These are phyloP conservation scores for Lepidurus couesii DNA, from an alignment of 1,140 invertebrate genomes.

Conservation along the genomic window DNA sequence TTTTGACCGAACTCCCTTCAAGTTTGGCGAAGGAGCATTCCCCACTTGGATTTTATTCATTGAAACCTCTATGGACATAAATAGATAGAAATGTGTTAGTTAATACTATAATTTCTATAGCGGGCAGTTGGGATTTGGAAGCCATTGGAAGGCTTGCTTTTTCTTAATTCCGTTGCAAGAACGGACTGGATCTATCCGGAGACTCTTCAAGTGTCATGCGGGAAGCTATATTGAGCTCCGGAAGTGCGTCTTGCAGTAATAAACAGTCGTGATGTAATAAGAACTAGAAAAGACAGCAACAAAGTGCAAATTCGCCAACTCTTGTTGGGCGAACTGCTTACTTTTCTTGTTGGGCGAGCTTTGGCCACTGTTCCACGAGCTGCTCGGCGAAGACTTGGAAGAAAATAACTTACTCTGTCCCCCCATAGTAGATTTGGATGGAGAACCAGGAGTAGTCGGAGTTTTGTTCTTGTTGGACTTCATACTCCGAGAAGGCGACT, in stretches of 20 bases:
- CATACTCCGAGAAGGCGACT: constrained; percentile 1
- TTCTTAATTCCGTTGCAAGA: constrained; percentile 16
- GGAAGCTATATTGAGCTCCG: too few species aligned
- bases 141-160: neutral
- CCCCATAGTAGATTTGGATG: neutral
- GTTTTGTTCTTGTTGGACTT: constrained; percentile 22
- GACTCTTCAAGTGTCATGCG: too few species aligned
- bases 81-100: constrained; percentile 24
- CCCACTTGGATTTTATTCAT: constrained; percentile 93
- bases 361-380: neutral
- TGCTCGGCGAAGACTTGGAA: neutral
- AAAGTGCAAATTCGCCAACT: neutral
- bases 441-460: constrained; percentile 2
- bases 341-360: neutral
- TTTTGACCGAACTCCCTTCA: constrained; percentile 85
- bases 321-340: neutral
- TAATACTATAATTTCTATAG: neutral
- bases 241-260: too few species aligned
- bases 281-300: neutral
- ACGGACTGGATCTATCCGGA: constrained; percentile 11
- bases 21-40: constrained; percentile 78
- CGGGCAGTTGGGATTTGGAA: neutral
- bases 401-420: constrained; percentile 22
- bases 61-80: constrained; percentile 58
- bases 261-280: too few species aligned